Evolutionary conservation across 1,140 invertebrate genomes (phyloP).

Genomic region (Dolichoris vasculosae): DNA sequence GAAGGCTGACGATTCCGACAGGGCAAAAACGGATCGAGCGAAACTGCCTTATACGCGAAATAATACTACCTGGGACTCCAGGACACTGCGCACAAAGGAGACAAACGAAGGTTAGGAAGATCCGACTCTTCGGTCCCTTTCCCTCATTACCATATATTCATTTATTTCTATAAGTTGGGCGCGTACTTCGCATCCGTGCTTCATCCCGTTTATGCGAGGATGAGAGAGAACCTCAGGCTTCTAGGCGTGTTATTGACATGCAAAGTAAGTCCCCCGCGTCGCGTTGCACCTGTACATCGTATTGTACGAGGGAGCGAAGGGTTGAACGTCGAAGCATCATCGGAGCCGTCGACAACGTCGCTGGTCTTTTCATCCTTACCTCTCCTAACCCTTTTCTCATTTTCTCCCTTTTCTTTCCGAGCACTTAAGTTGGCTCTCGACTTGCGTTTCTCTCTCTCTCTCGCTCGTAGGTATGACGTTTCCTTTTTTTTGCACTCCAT

Average conservation of each 20-base stretch:
- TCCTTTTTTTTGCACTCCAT: background rate
- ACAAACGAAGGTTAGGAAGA: background rate
- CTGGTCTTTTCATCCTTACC: background rate
- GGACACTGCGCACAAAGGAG: background rate
- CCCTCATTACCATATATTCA: constrained; percentile 1
- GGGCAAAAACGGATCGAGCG: background rate
- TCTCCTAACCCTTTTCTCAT: background rate
- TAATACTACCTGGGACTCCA: background rate
- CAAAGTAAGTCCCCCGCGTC: constrained; percentile 36
- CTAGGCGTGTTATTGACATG: constrained; percentile 13
- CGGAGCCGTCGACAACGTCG: constrained; percentile 14
- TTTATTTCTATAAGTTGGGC: background rate
- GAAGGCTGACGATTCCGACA: background rate
- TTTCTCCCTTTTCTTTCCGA: background rate
- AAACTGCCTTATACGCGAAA: background rate
- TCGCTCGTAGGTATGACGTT: background rate
- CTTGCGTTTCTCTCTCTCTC: background rate
- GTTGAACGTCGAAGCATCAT: background rate
- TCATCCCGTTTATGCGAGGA: constrained; percentile 8
- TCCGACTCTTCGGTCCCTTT: no score
- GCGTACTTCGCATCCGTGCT: background rate
- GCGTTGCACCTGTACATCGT: background rate
- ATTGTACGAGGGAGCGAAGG: background rate
- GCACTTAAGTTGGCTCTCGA: background rate
- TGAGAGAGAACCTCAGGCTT: background rate